Evolutionary conservation across 2,113 vertebrate species (phyloP).

Genomic region (Ochotona curzoniae): DNA sequence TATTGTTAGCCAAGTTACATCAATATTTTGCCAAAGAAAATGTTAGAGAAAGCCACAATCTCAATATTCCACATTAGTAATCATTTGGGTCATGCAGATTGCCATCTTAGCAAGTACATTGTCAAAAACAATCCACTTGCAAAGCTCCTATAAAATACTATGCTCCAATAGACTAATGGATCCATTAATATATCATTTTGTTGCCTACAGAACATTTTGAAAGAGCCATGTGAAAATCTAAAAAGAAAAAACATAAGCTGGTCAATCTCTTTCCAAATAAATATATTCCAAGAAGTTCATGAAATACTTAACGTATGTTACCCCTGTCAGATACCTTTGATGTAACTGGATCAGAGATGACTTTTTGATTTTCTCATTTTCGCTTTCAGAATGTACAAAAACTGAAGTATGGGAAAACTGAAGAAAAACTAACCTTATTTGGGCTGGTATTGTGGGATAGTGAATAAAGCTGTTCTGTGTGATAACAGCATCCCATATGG

Average conservation of each 20-base stretch:
- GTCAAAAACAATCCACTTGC: neutral
- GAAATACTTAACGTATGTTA: neutral
- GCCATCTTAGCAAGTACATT: neutral
- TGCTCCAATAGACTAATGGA: neutral
- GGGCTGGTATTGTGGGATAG: too few species aligned
- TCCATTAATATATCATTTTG: neutral
- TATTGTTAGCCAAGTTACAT: neutral
- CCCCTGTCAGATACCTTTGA: neutral
- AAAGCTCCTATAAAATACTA: neutral
- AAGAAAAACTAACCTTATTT: too few species aligned
- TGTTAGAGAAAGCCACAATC: neutral
- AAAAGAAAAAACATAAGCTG: neutral
- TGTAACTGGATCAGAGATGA: slow-evolving; percentile 10
- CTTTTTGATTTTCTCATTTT: neutral
- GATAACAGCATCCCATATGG: too few species aligned
- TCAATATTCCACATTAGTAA: neutral
- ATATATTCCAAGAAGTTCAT: neutral
- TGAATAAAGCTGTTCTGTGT: too few species aligned
- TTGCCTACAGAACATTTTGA: neutral
- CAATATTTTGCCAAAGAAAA: slow-evolving; percentile 18
- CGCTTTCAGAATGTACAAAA: neutral
- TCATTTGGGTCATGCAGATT: neutral
- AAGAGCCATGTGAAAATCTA: neutral
- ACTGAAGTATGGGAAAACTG: too few species aligned
- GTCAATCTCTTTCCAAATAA: neutral